Conservation (phyloP, 2,888 invertebrate species). For the Nemapogon koenigi region DNA sequence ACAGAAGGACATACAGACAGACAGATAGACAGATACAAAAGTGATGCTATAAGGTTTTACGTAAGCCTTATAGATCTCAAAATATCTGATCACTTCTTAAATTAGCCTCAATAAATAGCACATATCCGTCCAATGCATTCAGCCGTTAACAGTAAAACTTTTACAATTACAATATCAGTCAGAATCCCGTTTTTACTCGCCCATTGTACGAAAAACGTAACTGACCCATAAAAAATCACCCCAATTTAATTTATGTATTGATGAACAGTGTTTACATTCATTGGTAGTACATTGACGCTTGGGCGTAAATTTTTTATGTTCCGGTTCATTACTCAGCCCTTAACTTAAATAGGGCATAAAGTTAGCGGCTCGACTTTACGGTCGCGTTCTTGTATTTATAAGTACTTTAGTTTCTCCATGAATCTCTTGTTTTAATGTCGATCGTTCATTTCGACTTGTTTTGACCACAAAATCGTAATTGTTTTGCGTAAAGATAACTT, state of each 20-base stretch:
- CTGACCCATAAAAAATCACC: too few relatives aligned
- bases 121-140: too few relatives aligned
- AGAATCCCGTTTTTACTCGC: too few relatives aligned
- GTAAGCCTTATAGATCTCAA: too few relatives aligned
- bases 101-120: too few relatives aligned
- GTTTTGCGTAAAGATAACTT: neutral
- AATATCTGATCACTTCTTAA: too few relatives aligned
- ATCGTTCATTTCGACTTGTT: slow-evolving; percentile 22
- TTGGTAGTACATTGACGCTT: slow-evolving; percentile 61
- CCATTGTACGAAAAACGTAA: too few relatives aligned
- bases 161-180: too few relatives aligned
- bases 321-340: slow-evolving; percentile 57
- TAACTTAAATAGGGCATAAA: slow-evolving; percentile 61
- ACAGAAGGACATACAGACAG: too few relatives aligned
- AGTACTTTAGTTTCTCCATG: slow-evolving; percentile 29
- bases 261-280: slow-evolving; percentile 57
- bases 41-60: too few relatives aligned
- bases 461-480: slow-evolving; percentile 11
- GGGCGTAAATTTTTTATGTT: slow-evolving; percentile 60
- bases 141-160: too few relatives aligned
- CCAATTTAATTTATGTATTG: slow-evolving; percentile 31
- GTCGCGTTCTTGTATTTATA: slow-evolving; percentile 58
- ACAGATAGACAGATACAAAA: too few relatives aligned
- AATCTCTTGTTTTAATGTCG: slow-evolving; percentile 6
- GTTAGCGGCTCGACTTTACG: slow-evolving; percentile 57